Conservation (phyloP, 2,797 vertebrate genomes). For the Enteromius fasciolatus region DNA sequence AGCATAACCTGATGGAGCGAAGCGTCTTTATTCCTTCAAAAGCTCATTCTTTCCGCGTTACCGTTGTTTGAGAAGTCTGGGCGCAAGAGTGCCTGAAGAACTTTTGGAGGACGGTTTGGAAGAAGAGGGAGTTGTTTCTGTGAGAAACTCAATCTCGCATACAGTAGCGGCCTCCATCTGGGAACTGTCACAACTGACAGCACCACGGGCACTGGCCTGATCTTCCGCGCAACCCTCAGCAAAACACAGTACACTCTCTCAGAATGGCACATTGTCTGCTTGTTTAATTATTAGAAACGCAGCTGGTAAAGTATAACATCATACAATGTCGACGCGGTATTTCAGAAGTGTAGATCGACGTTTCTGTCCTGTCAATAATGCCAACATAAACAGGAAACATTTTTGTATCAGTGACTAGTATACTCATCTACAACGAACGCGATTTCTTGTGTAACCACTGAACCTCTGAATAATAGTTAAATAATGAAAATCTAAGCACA, state of each 20-base stretch:
- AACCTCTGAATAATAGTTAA: not conserved
- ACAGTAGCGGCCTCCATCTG: conserved; percentile 90
- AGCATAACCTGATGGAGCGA: not conserved
- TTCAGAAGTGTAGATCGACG: not conserved
- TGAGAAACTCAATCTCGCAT: conserved; percentile 90
- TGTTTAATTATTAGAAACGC: not conserved
- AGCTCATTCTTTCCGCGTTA: conserved; percentile 37
- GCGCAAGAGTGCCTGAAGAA: conserved; percentile 74
- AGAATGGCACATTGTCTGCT: conserved; percentile 3
- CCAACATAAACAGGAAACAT: not conserved
- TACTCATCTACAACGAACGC: not conserved
- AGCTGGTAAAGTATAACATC: not conserved
- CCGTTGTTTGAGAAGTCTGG: conserved; percentile 68
- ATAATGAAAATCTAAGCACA: not conserved
- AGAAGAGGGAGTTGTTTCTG: conserved; percentile 79
- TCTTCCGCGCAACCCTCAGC: conserved; percentile 79
- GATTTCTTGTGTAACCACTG: not conserved
- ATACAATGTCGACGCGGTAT: not conserved
- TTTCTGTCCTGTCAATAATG: not conserved
- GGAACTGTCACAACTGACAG: conserved; percentile 89
- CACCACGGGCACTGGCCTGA: conserved; percentile 81
- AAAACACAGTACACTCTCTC: conserved; percentile 58
- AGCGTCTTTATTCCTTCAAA: conserved; percentile 42
- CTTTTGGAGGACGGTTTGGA: conserved; percentile 82
- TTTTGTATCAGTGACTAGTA: not conserved